Evolutionary conservation across 2,113 vertebrate genomes (phyloP).

Genomic region (Sinocyclocheilus anophthalmus): DNA sequence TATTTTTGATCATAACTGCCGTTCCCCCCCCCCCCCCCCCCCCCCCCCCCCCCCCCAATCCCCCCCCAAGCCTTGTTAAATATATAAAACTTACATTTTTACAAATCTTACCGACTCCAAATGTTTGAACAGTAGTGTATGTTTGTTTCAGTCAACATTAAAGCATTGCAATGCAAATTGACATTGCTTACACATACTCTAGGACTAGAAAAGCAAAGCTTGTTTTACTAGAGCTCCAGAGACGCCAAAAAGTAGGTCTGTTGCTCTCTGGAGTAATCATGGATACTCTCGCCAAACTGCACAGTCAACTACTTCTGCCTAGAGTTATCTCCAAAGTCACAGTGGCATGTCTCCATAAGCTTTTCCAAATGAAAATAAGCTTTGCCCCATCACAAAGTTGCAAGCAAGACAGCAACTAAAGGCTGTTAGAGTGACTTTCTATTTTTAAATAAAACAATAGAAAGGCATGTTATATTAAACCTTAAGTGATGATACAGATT

Average conservation of each 20-base stretch:
- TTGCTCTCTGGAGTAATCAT: conserved; percentile 7
- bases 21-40: too few relatives aligned
- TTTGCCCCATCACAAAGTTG: neutral
- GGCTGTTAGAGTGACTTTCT: neutral
- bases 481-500: neutral
- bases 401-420: neutral
- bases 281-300: neutral
- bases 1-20: too few relatives aligned
- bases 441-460: neutral
- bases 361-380: neutral
- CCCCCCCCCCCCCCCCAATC: too few relatives aligned
- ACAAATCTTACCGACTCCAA: too few relatives aligned
- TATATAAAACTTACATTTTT: too few relatives aligned
- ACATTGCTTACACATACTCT: neutral
- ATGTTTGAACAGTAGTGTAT: too few relatives aligned
- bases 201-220: conserved; percentile 3
- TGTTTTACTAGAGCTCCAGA: neutral
- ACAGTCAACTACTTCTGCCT: neutral
- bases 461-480: neutral
- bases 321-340: neutral
- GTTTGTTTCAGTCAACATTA: neutral
- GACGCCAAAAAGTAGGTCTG: neutral
- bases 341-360: neutral
- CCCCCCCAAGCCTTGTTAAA: too few relatives aligned
- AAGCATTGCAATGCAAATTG: neutral